Evolutionary conservation across 2,113 vertebrate genomes (phyloP).

Genomic region (Spizaetus ornatus): DNA sequence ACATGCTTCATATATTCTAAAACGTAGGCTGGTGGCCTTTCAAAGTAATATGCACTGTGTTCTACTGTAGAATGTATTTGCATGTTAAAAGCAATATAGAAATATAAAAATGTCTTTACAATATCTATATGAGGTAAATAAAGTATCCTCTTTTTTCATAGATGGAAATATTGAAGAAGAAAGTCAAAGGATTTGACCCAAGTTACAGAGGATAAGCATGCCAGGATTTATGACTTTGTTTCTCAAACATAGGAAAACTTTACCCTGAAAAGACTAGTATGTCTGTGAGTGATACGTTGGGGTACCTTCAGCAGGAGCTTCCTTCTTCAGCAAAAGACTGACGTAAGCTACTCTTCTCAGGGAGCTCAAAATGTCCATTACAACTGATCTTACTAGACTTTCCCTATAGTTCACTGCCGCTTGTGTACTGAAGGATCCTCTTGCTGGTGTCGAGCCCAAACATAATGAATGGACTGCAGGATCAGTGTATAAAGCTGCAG

Average conservation of each 20-base stretch:
- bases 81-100: not conserved
- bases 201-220: not conserved
- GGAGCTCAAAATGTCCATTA: not conserved
- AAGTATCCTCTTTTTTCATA: not conserved
- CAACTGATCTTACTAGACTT: not conserved
- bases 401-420: accelerated
- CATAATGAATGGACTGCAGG: not conserved
- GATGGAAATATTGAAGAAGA: not conserved
- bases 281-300: not conserved
- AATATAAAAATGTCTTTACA: not conserved
- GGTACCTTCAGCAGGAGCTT: not conserved
- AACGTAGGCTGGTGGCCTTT: not conserved
- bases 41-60: not conserved
- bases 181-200: not conserved
- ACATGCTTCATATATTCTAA: not conserved
- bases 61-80: not conserved
- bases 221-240: not conserved
- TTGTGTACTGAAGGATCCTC: not conserved
- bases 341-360: not conserved
- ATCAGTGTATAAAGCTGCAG: not conserved
- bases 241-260: not conserved
- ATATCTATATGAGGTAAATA: not conserved
- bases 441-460: not conserved
- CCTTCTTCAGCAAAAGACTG: not conserved
- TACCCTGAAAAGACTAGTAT: not conserved